Evolutionary conservation across 2,113 vertebrate genomes (phyloP), one percentile per base, ranked within the genome.

Genomic region (Gila orcuttii): DNA sequence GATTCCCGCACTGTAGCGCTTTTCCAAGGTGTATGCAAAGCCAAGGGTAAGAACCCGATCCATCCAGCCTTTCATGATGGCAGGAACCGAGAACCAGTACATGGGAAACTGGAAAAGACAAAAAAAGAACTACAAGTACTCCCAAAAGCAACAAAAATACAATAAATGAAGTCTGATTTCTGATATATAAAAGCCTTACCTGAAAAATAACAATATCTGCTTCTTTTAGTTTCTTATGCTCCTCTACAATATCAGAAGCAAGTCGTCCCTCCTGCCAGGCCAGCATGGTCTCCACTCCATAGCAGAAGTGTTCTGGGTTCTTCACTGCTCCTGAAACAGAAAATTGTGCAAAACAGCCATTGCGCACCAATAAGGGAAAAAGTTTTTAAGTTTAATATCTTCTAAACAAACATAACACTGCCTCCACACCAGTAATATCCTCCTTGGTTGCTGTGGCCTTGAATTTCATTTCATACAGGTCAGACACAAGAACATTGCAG

Each of bases 401-500:
- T 7, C 68, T 11, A 23, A 23, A 68, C 15, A 8, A 68, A 68
- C 17, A 69, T 9, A 10, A 36, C 1, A 36, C 31, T 21, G 33
- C 68, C 33, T 71, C 33, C 68, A 71, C 3, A 71, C 68, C 68
- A 39, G 19, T 23, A 23, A 71, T 39, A 71, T 71, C 33, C 8
- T 71, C 33, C 19, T 71, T 0, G 2, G 68, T 71, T 39, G 68
- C 68, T 10, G 33, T 71, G 19, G 68, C 68, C 68, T 71, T 71
- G 9, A 71, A 71, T 28, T 89, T 93, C 93, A 95, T 93, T 82
- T 93, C 91, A 0, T 96, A 97, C n/a, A 97, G 92, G 89, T 97
- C 96, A 0, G 95, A 97, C 39, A 93, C 93, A 0, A 90, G 85
- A 5, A 71, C 68, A 21, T 11, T 71, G 8, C 68, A 71, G 33